Evolutionary conservation across 2,888 invertebrate species (phyloP), one percentile per base, ranked within the genome.

Genomic region (Drosophila falleni): DNA sequence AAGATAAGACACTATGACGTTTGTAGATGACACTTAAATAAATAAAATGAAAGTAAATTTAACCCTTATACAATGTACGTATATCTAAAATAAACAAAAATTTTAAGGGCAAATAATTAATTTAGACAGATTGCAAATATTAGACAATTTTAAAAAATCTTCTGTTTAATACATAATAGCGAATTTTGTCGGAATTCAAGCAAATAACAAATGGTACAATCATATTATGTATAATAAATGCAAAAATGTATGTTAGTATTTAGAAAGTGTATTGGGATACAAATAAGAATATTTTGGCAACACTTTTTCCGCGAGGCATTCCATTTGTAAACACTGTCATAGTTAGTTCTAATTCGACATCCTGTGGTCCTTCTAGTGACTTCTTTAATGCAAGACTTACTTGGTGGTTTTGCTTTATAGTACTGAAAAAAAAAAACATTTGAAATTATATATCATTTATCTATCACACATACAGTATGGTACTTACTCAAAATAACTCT

Each of bases 331-430:
- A 96, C 2, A 98, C 94, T 63, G 97, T 96, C 97, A 98, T 98
- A 73, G 95, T 95, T 31, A 98, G 93, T 85, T 97, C 96, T 35
- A 98, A 92, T 85, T 98, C 97, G 77, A 98, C 95, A 88, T 98
- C 98, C 91, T 98, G 98, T 0, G 98, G 98, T 0, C 98, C 98
- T 73, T 95, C 94, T 1, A 98, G 94, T 0, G 96, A 94, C 64
- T 94, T 94, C 9, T 96, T 94, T 42, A 98, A 92, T 0, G 96
- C 95, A n/a, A 98, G 94, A 3, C 96, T 95, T 0, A 96, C 97
- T 90, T 96, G 96, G 76, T 96, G 95, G 11, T 94, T 94, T 5
- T 90, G 92, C 86, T 94, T 94, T 1, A 93, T 90, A 69, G 94
- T 92, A 74, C 95, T 95, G 89, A 2, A 91, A 90, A 69, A 5